Percentiles rank a stretch among this genome's conserved stretches.
Evolutionary conservation across 2,797 vertebrate species (phyloP).

Genomic region (Odontamblyopus lacepedii): DNA sequence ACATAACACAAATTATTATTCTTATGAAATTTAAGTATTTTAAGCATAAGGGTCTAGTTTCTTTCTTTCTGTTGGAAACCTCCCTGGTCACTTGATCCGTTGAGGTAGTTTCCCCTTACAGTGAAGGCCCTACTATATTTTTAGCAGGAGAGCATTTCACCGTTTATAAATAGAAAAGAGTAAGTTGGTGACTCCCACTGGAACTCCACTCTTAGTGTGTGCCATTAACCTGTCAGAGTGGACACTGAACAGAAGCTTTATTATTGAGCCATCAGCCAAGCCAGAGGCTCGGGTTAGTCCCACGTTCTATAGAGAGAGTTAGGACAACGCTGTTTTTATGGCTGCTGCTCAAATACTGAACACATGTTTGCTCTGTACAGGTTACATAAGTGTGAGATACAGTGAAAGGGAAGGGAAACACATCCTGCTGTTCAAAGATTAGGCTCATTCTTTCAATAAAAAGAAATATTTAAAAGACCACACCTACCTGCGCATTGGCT

Average conservation of each 20-base stretch:
- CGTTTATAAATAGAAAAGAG: slow-evolving; percentile 10
- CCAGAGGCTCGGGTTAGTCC: slow-evolving; percentile 3
- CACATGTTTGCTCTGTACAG: slow-evolving; percentile 13
- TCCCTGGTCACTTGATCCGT: background rate
- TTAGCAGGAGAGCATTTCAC: background rate
- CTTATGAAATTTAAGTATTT: background rate
- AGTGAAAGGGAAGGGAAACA: background rate
- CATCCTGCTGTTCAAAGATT: background rate
- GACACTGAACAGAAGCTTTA: slow-evolving; percentile 1
- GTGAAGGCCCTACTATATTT: slow-evolving; percentile 9
- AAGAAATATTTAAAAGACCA: slow-evolving; percentile 1
- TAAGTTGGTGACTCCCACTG: slow-evolving; percentile 1
- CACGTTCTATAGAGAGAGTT: background rate
- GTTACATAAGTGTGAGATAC: slow-evolving; percentile 2
- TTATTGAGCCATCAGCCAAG: slow-evolving; percentile 5
- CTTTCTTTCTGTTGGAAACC: background rate
- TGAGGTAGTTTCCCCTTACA: background rate
- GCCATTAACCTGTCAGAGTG: slow-evolving; percentile 2
- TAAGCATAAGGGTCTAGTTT: background rate
- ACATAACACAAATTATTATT: background rate
- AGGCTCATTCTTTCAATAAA: background rate
- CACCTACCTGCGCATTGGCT: slow-evolving; percentile 93
- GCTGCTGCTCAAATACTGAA: background rate
- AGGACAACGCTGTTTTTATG: background rate
- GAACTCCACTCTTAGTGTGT: background rate